These are phyloP conservation scores for Xenopus tropicalis DNA, from an alignment of 2,113 vertebrate species.

Conservation along the genomic window UCB_Xtro_10.0 CM004446.2:77528001-77528500, in stretches of 20 bases:
- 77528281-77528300: neutral
- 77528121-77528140: conserved; percentile 16
- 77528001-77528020: neutral
- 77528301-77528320: neutral
- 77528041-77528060: neutral
- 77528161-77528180: neutral
- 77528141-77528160: conserved; percentile 1
- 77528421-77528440: neutral
- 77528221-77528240: neutral
- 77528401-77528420: accelerated
- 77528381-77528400: neutral
- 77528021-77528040: neutral
- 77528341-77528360: neutral
- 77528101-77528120: neutral
- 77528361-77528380: accelerated
- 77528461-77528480: neutral
- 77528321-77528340: neutral
- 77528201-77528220: neutral
- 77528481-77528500: neutral
- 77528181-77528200: neutral
- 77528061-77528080: neutral
- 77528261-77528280: accelerated
- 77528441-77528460: neutral
- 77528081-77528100: neutral
- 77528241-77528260: neutral